These are phyloP conservation scores for Tenodera sinensis DNA, from an alignment of 2,888 invertebrate species.

Conservation along the genomic window DNA sequence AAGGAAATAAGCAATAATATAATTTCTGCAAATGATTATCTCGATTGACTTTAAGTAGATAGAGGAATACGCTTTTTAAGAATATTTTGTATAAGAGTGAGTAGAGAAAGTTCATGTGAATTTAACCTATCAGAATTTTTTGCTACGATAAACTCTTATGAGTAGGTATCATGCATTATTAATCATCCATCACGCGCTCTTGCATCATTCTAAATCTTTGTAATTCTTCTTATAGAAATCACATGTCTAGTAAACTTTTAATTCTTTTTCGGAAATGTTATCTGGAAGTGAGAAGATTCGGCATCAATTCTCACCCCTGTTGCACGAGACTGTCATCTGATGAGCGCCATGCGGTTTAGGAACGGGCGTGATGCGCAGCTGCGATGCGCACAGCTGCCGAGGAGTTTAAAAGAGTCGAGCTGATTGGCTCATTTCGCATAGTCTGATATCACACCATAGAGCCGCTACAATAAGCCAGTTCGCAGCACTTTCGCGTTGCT, in stretches of 20 bases:
- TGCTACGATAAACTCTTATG: not conserved
- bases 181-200: not conserved
- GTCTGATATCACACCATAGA: conserved; percentile 75
- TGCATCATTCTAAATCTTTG: not conserved
- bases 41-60: no score
- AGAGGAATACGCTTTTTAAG: no score
- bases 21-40: no score
- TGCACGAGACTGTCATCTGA: not conserved
- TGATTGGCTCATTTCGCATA: conserved; percentile 67
- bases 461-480: conserved; percentile 44
- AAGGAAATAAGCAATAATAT: no score
- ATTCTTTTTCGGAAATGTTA: not conserved
- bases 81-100: no score
- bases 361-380: conserved; percentile 1
- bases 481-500: not conserved
- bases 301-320: not conserved
- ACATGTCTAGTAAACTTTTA: not conserved
- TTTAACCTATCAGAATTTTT: not conserved
- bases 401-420: conserved; percentile 29
- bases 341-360: not conserved
- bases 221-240: not conserved
- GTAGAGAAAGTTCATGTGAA: no score
- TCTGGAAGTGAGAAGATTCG: not conserved
- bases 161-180: not conserved
- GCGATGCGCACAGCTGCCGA: not conserved